Base-by-base conservation (phyloP, 2,113 vertebrate species). In the Phylloscopus trochilus region DNA sequence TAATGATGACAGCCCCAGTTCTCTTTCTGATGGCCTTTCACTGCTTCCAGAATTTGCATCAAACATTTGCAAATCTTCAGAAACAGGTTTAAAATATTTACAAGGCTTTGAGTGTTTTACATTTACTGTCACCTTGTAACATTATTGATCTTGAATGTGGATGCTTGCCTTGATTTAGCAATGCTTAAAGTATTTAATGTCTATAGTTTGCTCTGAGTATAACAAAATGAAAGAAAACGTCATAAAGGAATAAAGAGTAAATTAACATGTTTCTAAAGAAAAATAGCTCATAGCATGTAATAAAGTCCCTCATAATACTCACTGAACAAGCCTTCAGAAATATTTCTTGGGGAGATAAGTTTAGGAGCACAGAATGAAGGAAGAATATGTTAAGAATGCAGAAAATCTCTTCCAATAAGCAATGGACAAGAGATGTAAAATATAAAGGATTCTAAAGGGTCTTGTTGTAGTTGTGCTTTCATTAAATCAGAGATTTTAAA, bases 41-140 rank as follows among this genome's bases (percentile, higher is more conserved):
- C 18, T 85, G 6, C n/a, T 94, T 92, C 26, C n/a, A 83, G 44
- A 17, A 47, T 89, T 94, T 91, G 35, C 76, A 90, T 76, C 35
- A 80, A 37, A 66, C 35, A 11, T 64, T 89, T 95, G 49, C 18
- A 89, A 87, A 77, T 63, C 72, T 82, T 79, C 47, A 77, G 67
- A 83, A 91, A 70, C 9, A 47, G n/a, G 37, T 83, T 90, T 96
- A 87, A 96, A 95, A 92, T 95, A 96, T 93, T 91, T 93, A 85
- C 55, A 75, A 58, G 56, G 19, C 44, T 87, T 90, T 63, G 59
- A 93, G 75, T 73, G 31, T 84, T 95, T 90, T 91, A 73, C 53
- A 74, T 83, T 92, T 76, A 15, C 62, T 83, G 66, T 72, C 90
- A 91, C 59, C 62, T 90, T 92, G 63, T 74, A 85, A 59, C 13